Evolutionary conservation across 2,113 vertebrate genomes (phyloP).

Genomic region (Spea bombifrons): DNA sequence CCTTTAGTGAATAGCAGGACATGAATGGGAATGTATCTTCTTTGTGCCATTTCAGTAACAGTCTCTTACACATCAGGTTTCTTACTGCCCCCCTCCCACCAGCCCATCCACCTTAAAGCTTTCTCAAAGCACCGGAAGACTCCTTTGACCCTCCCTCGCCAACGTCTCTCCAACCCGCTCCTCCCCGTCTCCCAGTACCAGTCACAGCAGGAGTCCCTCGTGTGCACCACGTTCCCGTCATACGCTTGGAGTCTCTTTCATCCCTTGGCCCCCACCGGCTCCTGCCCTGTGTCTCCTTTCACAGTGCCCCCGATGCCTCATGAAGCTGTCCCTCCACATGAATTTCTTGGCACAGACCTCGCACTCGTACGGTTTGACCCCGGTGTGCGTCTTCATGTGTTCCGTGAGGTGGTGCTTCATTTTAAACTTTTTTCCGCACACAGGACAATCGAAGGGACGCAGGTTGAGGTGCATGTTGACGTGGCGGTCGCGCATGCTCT

Average conservation of each 20-base stretch:
- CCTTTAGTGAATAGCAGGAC: no score
- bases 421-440: conserved; percentile 90
- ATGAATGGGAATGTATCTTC: not conserved
- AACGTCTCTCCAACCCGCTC: not conserved
- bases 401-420: conserved; percentile 95
- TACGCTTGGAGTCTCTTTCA: conserved; percentile 16
- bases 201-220: not conserved
- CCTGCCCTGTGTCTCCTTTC: conserved; percentile 70
- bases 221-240: conserved; percentile 16
- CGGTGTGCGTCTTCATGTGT: conserved; percentile 95
- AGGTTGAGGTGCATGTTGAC: conserved; percentile 96
- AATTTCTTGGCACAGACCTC: conserved; percentile 83
- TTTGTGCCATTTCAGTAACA: not conserved
- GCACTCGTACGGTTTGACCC: conserved; percentile 88
- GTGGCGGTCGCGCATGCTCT: conserved; percentile 89
- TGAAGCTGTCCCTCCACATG: conserved; percentile 94
- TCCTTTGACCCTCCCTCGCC: not conserved
- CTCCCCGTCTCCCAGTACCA: not conserved
- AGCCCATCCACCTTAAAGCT: not conserved
- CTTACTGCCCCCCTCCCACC: no score
- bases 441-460: conserved; percentile 86
- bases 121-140: not conserved
- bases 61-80: no score
- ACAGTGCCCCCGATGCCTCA: conserved; percentile 85
- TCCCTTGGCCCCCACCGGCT: conserved; percentile 51